Conservation (phyloP, 1,140 invertebrate genomes). For the Hirudo medicinalis region DNA sequence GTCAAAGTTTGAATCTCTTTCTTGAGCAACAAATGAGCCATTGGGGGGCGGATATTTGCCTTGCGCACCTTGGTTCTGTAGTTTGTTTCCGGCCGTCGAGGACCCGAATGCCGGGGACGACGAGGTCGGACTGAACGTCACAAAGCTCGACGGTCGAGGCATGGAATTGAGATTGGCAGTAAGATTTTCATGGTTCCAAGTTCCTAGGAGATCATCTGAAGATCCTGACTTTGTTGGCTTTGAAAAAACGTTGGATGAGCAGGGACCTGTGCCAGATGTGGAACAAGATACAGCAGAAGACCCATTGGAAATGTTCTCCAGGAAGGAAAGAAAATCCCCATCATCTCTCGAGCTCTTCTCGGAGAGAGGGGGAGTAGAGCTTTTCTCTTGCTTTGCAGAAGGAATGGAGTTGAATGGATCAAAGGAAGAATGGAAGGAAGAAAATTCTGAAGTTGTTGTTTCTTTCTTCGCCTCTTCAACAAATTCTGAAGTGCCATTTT, state of each 20-base stretch:
- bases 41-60: no score
- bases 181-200: slow-evolving; percentile 30
- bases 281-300: neutral
- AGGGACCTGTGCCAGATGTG: neutral
- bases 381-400: slow-evolving; percentile 10
- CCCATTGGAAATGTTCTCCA: slow-evolving; percentile 24
- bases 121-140: slow-evolving; percentile 7
- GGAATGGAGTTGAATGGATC: slow-evolving; percentile 25
- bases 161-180: slow-evolving; percentile 29
- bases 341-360: slow-evolving; percentile 6
- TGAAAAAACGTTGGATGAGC: neutral
- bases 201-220: slow-evolving; percentile 31
- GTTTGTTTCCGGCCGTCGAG: no score
- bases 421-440: slow-evolving; percentile 19
- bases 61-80: no score
- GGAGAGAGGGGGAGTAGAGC: neutral
- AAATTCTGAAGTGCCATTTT: neutral
- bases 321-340: slow-evolving; percentile 30
- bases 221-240: neutral
- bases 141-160: slow-evolving; percentile 7
- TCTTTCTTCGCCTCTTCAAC: slow-evolving; percentile 4
- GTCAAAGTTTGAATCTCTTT: no score
- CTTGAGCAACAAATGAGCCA: no score
- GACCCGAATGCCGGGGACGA: no score
- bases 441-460: neutral